phyloP scores from a whole-genome alignment of 2,797 vertebrate genomes.

The Pseudocheirus occidentalis region DNA sequence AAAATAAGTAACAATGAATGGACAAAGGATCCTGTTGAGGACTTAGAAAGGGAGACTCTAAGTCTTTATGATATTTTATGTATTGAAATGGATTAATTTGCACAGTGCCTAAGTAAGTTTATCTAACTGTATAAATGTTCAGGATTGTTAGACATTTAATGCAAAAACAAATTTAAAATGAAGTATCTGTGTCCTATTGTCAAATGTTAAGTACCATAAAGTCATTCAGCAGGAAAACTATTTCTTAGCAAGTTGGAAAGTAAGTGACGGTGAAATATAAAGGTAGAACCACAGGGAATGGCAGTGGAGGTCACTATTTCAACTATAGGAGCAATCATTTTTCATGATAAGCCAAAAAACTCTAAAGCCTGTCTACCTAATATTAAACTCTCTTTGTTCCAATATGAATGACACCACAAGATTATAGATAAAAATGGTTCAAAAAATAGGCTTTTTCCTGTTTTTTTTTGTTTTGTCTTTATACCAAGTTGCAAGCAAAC shows the following conservation, averaged over 20 bases:
- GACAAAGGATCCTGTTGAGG: neutral
- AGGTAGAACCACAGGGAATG: conserved; percentile 50
- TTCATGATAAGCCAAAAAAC: neutral
- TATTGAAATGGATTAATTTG: neutral
- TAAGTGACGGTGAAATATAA: conserved; percentile 5
- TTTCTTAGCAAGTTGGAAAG: conserved; percentile 50
- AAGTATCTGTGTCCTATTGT: conserved; percentile 35
- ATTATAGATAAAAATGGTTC: conserved; percentile 20
- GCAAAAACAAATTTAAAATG: conserved; percentile 36
- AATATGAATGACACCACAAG: conserved; percentile 19
- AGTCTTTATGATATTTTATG: neutral
- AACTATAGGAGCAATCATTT: conserved; percentile 37
- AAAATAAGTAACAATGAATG: neutral
- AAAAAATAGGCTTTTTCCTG: neutral
- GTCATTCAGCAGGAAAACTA: conserved; percentile 40
- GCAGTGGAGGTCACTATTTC: conserved; percentile 46
- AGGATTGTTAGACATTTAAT: neutral
- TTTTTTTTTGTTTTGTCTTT: conserved; percentile 21
- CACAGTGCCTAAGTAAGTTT: neutral
- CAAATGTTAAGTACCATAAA: conserved; percentile 51
- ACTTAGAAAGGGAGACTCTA: neutral
- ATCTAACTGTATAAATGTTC: neutral
- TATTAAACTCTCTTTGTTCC: conserved; percentile 53
- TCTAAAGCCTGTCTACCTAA: neutral
- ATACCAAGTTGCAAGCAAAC: neutral